Evolutionary conservation across 2,113 vertebrate species (phyloP).

Genomic region (Chaetura pelagica): DNA sequence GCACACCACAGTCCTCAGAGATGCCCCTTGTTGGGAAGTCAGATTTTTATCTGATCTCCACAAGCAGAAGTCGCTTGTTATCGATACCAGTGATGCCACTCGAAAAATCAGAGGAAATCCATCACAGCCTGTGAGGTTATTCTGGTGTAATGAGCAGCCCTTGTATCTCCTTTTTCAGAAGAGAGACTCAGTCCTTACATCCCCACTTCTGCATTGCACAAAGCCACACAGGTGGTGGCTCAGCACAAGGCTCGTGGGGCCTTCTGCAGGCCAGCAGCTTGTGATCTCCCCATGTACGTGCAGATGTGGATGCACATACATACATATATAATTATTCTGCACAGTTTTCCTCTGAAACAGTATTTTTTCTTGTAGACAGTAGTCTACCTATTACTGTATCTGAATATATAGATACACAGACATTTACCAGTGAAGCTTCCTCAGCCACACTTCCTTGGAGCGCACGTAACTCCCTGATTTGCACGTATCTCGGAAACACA

Average conservation of each 20-base stretch:
- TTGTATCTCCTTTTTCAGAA: slow-evolving; percentile 45
- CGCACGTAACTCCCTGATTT: fast-evolving
- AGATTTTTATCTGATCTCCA: background rate
- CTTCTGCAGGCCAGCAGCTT: background rate
- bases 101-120: slow-evolving; percentile 25
- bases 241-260: background rate
- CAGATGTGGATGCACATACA: background rate
- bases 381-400: background rate
- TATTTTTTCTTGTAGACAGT: background rate
- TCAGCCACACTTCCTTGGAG: background rate
- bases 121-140: background rate
- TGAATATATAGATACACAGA: background rate
- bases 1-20: background rate
- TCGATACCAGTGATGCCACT: background rate
- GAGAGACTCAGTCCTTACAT: background rate
- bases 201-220: background rate
- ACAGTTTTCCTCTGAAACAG: background rate
- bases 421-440: background rate
- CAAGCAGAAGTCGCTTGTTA: background rate
- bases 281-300: fast-evolving
- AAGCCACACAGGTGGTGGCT: background rate
- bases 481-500: background rate
- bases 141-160: background rate
- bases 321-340: background rate
- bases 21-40: fast-evolving